Evolutionary conservation across 2,113 vertebrate genomes (phyloP).

Genomic region (Pygoscelis antarcticus): DNA sequence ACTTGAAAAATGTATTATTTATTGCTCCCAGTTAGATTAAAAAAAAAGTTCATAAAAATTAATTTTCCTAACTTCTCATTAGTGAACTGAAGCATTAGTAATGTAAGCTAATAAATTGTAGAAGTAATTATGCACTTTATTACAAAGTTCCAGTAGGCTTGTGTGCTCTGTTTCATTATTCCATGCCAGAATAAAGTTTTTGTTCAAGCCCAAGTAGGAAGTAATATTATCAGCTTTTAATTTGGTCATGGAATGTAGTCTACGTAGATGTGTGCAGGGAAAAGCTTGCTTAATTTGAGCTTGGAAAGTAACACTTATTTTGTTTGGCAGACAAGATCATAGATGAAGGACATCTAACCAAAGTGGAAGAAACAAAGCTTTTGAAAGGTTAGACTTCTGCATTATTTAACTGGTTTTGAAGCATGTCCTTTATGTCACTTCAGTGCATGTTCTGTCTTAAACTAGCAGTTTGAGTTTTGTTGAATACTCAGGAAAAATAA

Average conservation of each 20-base stretch:
- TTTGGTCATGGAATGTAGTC: constrained; percentile 85
- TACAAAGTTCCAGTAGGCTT: neutral
- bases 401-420: constrained; percentile 52
- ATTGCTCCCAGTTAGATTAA: neutral
- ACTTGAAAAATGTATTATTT: neutral
- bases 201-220: constrained; percentile 71
- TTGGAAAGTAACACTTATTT: constrained; percentile 77
- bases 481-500: neutral
- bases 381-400: constrained; percentile 81
- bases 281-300: constrained; percentile 69
- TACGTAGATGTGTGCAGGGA: constrained; percentile 62
- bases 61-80: neutral
- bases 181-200: constrained; percentile 50
- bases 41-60: neutral
- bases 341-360: constrained; percentile 83
- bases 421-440: constrained; percentile 28
- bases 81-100: constrained; percentile 1
- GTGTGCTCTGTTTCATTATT: constrained; percentile 37
- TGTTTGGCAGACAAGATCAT: constrained; percentile 87
- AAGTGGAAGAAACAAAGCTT: constrained; percentile 82
- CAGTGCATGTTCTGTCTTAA: constrained; percentile 38
- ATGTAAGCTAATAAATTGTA: neutral
- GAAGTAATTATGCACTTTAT: neutral
- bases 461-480: neutral
- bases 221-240: constrained; percentile 79